Evolutionary conservation across 2,113 vertebrate genomes (phyloP).

Genomic region (Oenanthe oenanthe): DNA sequence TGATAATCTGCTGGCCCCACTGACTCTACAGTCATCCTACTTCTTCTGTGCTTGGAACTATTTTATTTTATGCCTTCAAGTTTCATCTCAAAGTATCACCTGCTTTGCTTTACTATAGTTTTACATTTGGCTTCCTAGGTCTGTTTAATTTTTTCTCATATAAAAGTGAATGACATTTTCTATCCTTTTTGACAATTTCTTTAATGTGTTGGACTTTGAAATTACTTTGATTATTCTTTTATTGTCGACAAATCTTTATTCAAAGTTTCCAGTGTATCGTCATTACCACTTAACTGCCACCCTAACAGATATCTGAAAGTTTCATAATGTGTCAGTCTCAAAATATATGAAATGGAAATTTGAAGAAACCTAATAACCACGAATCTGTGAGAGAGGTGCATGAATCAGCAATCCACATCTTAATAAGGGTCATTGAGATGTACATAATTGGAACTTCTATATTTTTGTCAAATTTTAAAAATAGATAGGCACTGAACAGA

Average conservation of each 20-base stretch:
- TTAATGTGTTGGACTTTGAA: neutral
- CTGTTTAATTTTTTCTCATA: neutral
- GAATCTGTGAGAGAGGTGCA: neutral
- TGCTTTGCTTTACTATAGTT: neutral
- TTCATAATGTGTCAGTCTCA: neutral
- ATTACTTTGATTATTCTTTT: neutral
- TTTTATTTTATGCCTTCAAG: neutral
- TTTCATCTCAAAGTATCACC: neutral
- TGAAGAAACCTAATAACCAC: neutral
- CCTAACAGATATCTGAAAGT: neutral
- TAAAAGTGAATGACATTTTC: neutral
- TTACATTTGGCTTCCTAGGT: neutral
- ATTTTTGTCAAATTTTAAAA: neutral
- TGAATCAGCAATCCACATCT: neutral
- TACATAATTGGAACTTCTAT: neutral
- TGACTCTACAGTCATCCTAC: neutral
- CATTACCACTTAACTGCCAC: neutral
- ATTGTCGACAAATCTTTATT: neutral
- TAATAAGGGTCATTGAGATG: neutral
- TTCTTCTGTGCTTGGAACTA: neutral
- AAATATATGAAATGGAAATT: neutral
- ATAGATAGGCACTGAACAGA: neutral
- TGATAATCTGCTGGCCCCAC: neutral
- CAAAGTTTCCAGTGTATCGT: accelerated
- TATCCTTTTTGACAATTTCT: neutral